Evolutionary conservation across 2,113 vertebrate genomes (phyloP), one percentile per base, ranked within the genome.

Genomic region (Falco punctatus): DNA sequence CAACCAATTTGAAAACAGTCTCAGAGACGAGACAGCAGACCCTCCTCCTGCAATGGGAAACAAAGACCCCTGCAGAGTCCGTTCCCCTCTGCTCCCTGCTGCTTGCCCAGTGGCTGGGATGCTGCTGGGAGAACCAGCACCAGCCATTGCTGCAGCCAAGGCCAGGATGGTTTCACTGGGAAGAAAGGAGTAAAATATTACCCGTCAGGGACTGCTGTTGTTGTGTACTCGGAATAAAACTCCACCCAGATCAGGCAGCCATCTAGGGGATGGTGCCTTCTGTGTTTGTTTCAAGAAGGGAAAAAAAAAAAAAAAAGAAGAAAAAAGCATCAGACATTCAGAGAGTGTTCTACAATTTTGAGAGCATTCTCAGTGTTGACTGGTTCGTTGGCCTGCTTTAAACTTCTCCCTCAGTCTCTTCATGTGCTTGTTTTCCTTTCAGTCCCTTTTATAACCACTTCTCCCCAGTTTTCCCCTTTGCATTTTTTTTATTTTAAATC

Each of bases 261-360:
- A 0, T 2, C 26, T 58, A 11, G 42, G 61, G 54, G 17, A 44
- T 51, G 17, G 26, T n/a, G 61, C n/a, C n/a, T 81, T 40, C 8
- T 54, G 11, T 0, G 1, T 35, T 33, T 38, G 13, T 30, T 30
- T 69, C 44, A 32, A 48, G 46, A 40, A 11, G 7, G 3, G 18
- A 40, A 16, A 13, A 16, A n/a, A 20, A 26, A 46, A 46, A 12
- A n/a, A 28, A 48, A 51, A 40, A 10, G 7, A 3, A 21, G n/a
- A 16, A 16, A 51, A 1, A 1, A 32, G 2, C 35, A 3, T 6
- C 62, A 74, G 42, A 4, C 18, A 11, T n/a, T 9, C 15, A 54
- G 62, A 24, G 72, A 32, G 5, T 2, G 6, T 3, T 52, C 33
- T 82, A 15, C 17, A 18, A 24, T 67, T 64, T 40, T 65, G 44